Conservation (phyloP, 2,797 vertebrate genomes). For the Enteromius mattozi region DNA sequence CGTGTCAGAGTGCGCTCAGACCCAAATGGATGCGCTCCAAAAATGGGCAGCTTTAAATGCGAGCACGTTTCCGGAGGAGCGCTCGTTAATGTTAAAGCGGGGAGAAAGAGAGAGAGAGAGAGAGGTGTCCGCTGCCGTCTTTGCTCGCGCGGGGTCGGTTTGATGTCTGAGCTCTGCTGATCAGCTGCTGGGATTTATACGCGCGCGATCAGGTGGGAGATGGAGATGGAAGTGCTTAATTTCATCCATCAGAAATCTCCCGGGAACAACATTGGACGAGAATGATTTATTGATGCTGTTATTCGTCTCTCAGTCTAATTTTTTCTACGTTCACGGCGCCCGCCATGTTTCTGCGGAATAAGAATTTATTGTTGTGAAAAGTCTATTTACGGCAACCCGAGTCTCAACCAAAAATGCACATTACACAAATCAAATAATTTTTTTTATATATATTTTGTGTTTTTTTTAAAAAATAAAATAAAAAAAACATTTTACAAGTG, state of each 20-base stretch:
- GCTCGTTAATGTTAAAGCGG: conserved; percentile 46
- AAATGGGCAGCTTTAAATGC: conserved; percentile 59
- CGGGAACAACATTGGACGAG: conserved; percentile 81
- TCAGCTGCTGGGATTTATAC: conserved; percentile 86
- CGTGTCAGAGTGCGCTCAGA: conserved; percentile 36
- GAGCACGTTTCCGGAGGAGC: conserved; percentile 53
- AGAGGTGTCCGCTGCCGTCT: conserved; percentile 56
- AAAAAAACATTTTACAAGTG: background rate
- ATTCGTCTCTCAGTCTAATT: conserved; percentile 72
- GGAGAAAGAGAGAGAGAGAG: conserved; percentile 22
- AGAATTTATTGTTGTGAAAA: conserved; percentile 69
- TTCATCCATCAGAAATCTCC: conserved; percentile 86
- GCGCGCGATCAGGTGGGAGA: conserved; percentile 76
- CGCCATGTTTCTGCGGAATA: conserved; percentile 75
- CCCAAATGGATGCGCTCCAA: conserved; percentile 54
- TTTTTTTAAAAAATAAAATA: background rate
- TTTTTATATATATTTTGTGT: background rate
- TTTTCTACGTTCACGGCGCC: conserved; percentile 56
- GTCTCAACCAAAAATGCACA: conserved; percentile 12
- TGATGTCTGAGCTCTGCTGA: conserved; percentile 77
- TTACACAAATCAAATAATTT: background rate
- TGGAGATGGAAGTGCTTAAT: conserved; percentile 85
- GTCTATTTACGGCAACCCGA: conserved; percentile 62
- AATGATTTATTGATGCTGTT: conserved; percentile 85
- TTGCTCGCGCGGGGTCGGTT: conserved; percentile 68